phyloP scores from a whole-genome alignment of 2,113 vertebrate species.

The Parus major region DNA sequence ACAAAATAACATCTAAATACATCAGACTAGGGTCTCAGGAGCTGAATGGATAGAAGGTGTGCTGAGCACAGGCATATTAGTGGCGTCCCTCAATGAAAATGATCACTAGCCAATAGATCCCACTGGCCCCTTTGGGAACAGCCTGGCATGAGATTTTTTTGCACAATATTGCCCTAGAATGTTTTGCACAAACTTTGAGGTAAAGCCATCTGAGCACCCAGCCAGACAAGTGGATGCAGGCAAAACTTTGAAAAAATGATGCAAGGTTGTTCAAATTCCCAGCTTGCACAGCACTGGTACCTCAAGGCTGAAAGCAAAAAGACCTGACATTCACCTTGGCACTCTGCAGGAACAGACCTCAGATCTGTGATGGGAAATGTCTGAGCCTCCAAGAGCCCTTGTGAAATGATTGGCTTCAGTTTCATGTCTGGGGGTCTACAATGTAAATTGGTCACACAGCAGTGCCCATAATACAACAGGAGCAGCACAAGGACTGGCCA shows the following conservation, averaged over 20 bases:
- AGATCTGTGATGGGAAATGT: not conserved
- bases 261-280: not conserved
- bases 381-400: not conserved
- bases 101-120: not conserved
- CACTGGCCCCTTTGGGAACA: not conserved
- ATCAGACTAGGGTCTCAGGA: not conserved
- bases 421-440: not conserved
- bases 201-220: not conserved
- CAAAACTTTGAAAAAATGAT: not conserved
- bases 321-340: not conserved
- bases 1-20: not conserved
- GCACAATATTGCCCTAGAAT: not conserved
- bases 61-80: not conserved
- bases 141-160: not conserved
- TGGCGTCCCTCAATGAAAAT: not conserved
- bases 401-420: not conserved
- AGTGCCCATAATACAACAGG: not conserved
- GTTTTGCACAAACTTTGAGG: not conserved
- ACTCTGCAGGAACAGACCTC: not conserved
- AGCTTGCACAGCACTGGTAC: not conserved
- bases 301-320: not conserved
- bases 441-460: not conserved
- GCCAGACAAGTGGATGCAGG: not conserved
- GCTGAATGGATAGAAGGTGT: not conserved
- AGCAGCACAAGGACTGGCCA: not conserved